phyloP scores from a whole-genome alignment of 53 echinoderm and acorn worm genomes.

The Crossaster papposus region DNA sequence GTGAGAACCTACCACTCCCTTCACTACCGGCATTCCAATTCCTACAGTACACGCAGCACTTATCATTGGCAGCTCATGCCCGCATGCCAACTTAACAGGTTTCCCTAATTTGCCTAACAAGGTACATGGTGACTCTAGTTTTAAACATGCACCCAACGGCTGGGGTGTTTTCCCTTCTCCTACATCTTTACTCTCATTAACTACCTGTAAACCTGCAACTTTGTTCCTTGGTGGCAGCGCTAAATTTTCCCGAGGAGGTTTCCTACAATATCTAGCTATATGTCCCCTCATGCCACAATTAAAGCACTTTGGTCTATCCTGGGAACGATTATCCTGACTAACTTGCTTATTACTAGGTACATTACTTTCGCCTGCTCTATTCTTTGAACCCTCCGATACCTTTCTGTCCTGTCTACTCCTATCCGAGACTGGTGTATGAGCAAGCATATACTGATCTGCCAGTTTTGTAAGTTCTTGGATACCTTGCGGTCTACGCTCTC shows the following conservation, averaged over 20 bases:
- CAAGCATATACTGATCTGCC: not conserved
- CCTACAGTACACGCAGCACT: not conserved
- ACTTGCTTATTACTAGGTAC: not conserved
- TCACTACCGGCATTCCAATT: not conserved
- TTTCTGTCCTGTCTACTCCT: not conserved
- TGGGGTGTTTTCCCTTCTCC: not conserved
- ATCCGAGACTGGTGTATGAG: not conserved
- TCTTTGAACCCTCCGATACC: not conserved
- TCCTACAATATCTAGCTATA: not conserved
- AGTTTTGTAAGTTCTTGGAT: not conserved
- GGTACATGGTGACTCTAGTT: not conserved
- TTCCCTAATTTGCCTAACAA: not conserved
- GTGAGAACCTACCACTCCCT: not conserved
- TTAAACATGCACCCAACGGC: not conserved
- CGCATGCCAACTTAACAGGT: not conserved
- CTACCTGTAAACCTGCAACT: not conserved
- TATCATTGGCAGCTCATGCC: not conserved
- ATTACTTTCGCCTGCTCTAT: not conserved
- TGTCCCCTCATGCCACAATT: constrained; percentile 2
- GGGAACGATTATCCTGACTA: not conserved
- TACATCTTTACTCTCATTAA: not conserved
- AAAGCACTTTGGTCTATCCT: not conserved
- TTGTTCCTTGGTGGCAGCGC: not conserved
- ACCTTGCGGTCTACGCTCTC: not conserved
- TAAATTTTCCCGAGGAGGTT: not conserved